A percentile compares a stretch with the other conserved stretches of the same genome.
phyloP scores from a whole-genome alignment of 1,140 invertebrate species.

The Neuroterus valhalla region DNA sequence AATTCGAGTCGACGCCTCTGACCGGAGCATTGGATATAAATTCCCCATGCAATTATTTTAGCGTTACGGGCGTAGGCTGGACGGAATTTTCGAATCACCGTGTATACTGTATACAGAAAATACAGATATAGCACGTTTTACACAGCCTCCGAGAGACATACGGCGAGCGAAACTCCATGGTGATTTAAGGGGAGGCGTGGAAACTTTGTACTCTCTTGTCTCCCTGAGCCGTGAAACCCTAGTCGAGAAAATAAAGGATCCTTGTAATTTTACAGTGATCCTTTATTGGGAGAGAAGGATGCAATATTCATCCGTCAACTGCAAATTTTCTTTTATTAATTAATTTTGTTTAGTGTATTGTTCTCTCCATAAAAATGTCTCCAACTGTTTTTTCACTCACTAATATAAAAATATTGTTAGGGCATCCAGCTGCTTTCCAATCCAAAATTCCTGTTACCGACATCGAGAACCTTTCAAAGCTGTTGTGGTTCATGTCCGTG shows the following conservation, averaged over 20 bases:
- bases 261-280: slow-evolving; percentile 54
- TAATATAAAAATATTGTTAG: too few species aligned
- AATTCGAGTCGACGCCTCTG: slow-evolving; percentile 56
- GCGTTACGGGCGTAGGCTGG: slow-evolving; percentile 39
- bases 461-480: too few species aligned
- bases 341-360: neutral
- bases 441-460: too few species aligned
- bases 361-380: too few species aligned
- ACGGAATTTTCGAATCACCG: slow-evolving; percentile 59
- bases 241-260: slow-evolving; percentile 60
- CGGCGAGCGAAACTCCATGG: slow-evolving; percentile 58
- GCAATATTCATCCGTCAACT: neutral
- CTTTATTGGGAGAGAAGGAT: slow-evolving; percentile 8
- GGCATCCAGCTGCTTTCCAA: too few species aligned
- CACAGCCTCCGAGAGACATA: slow-evolving; percentile 58
- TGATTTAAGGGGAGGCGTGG: slow-evolving; percentile 73
- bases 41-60: slow-evolving; percentile 54
- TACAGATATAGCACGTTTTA: neutral
- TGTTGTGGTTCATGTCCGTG: too few species aligned
- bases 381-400: too few species aligned
- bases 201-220: slow-evolving; percentile 71
- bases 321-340: neutral
- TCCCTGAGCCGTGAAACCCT: slow-evolving; percentile 42
- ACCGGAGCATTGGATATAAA: slow-evolving; percentile 57
- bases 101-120: slow-evolving; percentile 48